Base-by-base conservation (phyloP, 2,888 invertebrate species). In the Troilus luridus region DNA sequence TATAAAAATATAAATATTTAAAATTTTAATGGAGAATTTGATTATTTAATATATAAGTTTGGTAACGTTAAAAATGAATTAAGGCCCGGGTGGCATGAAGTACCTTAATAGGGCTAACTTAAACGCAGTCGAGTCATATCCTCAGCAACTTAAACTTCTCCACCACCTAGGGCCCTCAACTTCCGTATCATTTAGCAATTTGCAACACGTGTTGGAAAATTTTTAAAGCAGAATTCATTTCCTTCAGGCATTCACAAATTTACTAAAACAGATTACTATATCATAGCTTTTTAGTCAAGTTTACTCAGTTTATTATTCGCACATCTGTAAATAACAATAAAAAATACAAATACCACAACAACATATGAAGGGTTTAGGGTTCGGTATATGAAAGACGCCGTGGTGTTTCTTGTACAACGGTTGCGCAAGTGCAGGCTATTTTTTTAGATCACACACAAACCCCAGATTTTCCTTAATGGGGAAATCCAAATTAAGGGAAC, bases 111-210 rank as follows among this genome's bases (percentile, higher is more conserved):
- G 5, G 85, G 58, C 12, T 11, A 24, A 56, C 21, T 21, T 85
- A 58, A 85, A n/a, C 56, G 56, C 21, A 85, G 85, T 0, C 0
- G 5, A 56, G 56, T n/a, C 85, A 58, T 85, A 56, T 56, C n/a
- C 21, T 58, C 56, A 14, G n/a, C 2, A 85, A 21, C 56, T 54
- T 85, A 58, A 85, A 85, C 56, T 58, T 21, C 11, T 56, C 56
- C 21, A 12, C 6, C 54, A 58, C 85, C n/a, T 58, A 58, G 56
- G 41, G 56, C 85, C 56, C 21, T 56, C 21, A 85, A 85, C n/a
- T 85, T 56, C 85, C 85, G n/a, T n/a, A 85, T 85, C n/a, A 56
- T 85, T 85, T 85, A 85, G 56, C 85, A 85, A 56, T 85, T 85
- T 56, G 56, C 85, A 56, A n/a, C 85, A 85, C 56, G 12, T 85